Conservation (phyloP, 2,888 invertebrate genomes). For the Drosophila mettleri region DNA sequence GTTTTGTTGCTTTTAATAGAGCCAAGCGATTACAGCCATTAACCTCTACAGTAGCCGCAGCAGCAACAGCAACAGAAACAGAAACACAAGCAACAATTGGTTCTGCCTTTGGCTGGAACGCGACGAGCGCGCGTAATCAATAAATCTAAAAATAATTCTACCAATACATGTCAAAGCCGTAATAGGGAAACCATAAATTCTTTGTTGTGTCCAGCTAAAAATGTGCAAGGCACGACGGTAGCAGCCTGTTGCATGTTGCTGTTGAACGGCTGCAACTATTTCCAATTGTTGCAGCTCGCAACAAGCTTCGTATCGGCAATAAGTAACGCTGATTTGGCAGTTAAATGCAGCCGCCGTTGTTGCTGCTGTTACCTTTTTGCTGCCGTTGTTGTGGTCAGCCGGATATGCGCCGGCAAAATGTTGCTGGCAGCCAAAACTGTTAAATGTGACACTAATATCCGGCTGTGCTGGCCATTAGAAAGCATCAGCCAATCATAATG, state of each 20-base stretch:
- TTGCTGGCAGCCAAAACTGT: slow-evolving; percentile 76
- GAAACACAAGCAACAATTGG: slow-evolving; percentile 58
- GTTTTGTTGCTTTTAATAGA: slow-evolving; percentile 79
- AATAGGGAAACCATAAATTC: slow-evolving; percentile 84
- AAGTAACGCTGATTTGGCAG: slow-evolving; percentile 82
- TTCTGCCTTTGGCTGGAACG: slow-evolving; percentile 56
- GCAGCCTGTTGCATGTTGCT: slow-evolving; percentile 73
- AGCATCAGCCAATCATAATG: slow-evolving; percentile 56
- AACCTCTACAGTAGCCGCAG: slow-evolving; percentile 30
- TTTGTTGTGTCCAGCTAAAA: slow-evolving; percentile 76
- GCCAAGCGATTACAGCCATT: slow-evolving; percentile 70
- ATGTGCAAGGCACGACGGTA: slow-evolving; percentile 72
- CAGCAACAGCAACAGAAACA: slow-evolving; percentile 35
- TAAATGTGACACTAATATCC: slow-evolving; percentile 79
- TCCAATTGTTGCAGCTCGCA: slow-evolving; percentile 70
- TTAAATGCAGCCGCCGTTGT: slow-evolving; percentile 67
- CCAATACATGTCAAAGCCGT: slow-evolving; percentile 84
- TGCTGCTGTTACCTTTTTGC: slow-evolving; percentile 24
- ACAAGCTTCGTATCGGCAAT: slow-evolving; percentile 75
- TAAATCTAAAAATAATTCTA: slow-evolving; percentile 84
- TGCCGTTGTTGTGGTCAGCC: slow-evolving; percentile 54
- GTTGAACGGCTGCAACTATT: slow-evolving; percentile 69
- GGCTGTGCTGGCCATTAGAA: slow-evolving; percentile 48
- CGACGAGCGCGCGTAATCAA: slow-evolving; percentile 80
- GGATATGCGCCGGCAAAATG: slow-evolving; percentile 72